Base-by-base conservation (phyloP, 2,113 vertebrate species). In the Montifringilla adamsi region DNA sequence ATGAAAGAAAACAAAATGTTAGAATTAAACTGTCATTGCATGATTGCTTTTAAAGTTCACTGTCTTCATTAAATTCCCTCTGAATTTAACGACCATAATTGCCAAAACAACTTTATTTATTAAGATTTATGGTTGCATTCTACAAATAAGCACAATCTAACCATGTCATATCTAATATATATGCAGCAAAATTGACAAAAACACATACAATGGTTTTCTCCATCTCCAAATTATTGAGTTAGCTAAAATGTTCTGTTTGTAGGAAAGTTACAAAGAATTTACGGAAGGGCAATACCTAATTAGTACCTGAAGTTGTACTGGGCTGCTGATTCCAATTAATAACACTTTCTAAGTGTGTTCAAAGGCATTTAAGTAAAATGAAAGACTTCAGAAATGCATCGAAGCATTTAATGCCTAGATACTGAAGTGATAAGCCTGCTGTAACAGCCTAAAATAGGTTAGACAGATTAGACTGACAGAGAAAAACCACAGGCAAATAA, bases 271-370 rank as follows among this genome's bases (percentile, higher is more conserved):
- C 39, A 80, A 94, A 81, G 58, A 72, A 90, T 77, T 93, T 92
- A 86, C 12, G 6, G 46, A 93, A 93, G 75, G 80, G 67, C 56
- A 96, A 93, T 53, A 47, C 39, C 73, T 96, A 93, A 96, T 96
- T 87, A 96, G 66, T 84, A 97, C 83, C 85, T 96, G 85, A 95
- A 91, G 47, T 94, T 91, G 82, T 90, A 91, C 39, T 70, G 80
- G 44, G 69, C 28, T 91, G 82, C 59, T 87, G 49, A 87, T 93
- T 96, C 86, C 86, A 92, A 96, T 96, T 95, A 92, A 89, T 96
- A 97, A 95, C 73, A 97, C 44, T 96, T 96, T 75, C 69, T 87
- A 94, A 93, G 69, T 87, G 60, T 92, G 64, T 96, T 97, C 90
- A 93, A 90, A 90, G 37, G 63, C 86, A 90, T 93, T 94, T 93